These are phyloP conservation scores for Drosophila equinoxialis DNA, from an alignment of 1,140 invertebrate genomes.

Conservation along the genomic window DNA sequence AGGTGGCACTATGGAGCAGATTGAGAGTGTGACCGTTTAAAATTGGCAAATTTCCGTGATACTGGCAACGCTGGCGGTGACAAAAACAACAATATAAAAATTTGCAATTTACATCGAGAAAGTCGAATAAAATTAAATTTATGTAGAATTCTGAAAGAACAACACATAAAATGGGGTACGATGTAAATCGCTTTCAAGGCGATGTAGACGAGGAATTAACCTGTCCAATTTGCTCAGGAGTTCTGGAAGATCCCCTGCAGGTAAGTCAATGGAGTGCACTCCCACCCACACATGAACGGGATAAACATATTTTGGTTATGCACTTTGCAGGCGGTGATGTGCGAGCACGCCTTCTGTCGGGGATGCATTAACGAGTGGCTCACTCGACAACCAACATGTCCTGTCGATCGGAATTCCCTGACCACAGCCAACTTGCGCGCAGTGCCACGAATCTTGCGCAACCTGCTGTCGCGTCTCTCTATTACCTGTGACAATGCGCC, in stretches of 20 bases:
- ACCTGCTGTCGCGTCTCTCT: slow-evolving; percentile 92
- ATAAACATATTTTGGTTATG: slow-evolving; percentile 20
- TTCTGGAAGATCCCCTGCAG: slow-evolving; percentile 92
- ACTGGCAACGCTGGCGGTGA: not conserved
- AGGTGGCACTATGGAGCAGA: too few species aligned
- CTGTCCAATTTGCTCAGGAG: slow-evolving; percentile 92
- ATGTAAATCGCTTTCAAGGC: slow-evolving; percentile 90
- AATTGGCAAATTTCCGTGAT: not conserved
- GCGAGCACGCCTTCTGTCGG: slow-evolving; percentile 98
- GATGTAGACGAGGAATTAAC: slow-evolving; percentile 93
- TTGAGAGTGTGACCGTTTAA: too few species aligned
- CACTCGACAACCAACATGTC: slow-evolving; percentile 95
- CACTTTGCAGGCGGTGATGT: slow-evolving; percentile 91
- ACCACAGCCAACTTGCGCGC: slow-evolving; percentile 93
- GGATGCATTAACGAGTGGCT: slow-evolving; percentile 98
- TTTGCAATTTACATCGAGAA: slow-evolving; percentile 6
- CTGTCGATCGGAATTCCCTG: slow-evolving; percentile 94
- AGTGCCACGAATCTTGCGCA: slow-evolving; percentile 95
- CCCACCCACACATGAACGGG: slow-evolving; percentile 11
- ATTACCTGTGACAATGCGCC: slow-evolving; percentile 95
- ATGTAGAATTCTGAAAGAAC: slow-evolving; percentile 36
- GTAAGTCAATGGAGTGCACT: slow-evolving; percentile 74
- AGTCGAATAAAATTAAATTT: slow-evolving; percentile 24
- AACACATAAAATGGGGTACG: slow-evolving; percentile 88
- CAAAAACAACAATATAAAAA: slow-evolving; percentile 4